These are phyloP conservation scores for Brachyalestes nurse DNA, from an alignment of 2,797 vertebrate species.

Conservation along the genomic window DNA sequence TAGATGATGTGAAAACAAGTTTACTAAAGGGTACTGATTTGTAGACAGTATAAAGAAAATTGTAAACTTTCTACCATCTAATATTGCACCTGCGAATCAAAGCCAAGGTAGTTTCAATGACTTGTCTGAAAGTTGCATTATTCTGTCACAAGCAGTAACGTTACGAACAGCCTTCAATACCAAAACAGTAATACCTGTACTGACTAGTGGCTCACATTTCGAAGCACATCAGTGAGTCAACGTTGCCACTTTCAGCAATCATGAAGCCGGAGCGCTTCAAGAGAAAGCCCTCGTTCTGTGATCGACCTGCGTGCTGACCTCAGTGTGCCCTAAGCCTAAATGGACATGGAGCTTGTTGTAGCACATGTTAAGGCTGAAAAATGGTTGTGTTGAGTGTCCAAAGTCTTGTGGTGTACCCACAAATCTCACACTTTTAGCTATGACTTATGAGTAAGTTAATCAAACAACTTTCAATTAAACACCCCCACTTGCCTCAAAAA, in stretches of 20 bases:
- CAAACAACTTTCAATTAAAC: not conserved
- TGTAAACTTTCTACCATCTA: conserved; percentile 66
- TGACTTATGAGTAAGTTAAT: not conserved
- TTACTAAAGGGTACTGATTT: conserved; percentile 51
- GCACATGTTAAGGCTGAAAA: too few species aligned
- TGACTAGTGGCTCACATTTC: conserved; percentile 19
- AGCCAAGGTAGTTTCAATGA: conserved; percentile 69
- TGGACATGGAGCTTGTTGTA: not conserved
- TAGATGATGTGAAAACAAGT: not conserved
- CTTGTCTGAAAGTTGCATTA: conserved; percentile 55
- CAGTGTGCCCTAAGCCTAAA: conserved; percentile 19
- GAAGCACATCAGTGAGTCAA: conserved; percentile 18
- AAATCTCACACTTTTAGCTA: conserved; percentile 16
- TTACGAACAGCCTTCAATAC: conserved; percentile 22
- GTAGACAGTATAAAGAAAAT: conserved; percentile 38
- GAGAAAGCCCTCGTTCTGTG: conserved; percentile 10
- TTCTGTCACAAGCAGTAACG: conserved; percentile 45
- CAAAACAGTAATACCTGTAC: conserved; percentile 21
- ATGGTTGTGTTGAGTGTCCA: conserved; percentile 35
- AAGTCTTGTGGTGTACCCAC: conserved; percentile 20
- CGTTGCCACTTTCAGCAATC: conserved; percentile 9
- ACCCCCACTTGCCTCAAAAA: not conserved
- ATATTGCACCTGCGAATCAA: conserved; percentile 69
- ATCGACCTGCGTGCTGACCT: conserved; percentile 49
- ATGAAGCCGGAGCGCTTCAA: conserved; percentile 21